Evolutionary conservation across 2,113 vertebrate genomes (phyloP).

Genomic region (Microcebus murinus): DNA sequence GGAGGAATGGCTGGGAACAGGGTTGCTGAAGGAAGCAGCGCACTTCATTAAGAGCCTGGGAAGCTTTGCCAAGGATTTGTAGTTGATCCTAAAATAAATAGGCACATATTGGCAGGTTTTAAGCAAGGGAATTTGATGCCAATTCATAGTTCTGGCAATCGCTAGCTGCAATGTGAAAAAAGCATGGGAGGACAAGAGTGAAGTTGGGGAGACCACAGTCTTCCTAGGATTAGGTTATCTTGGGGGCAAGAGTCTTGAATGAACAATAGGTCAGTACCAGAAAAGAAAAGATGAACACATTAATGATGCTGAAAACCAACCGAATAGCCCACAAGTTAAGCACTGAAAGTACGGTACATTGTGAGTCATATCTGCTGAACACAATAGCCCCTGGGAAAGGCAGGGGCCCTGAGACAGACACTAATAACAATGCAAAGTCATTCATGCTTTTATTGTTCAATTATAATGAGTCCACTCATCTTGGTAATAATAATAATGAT

Average conservation of each 20-base stretch:
- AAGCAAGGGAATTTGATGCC: background rate
- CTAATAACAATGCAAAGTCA: constrained; percentile 81
- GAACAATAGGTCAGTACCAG: background rate
- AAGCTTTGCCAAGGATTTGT: background rate
- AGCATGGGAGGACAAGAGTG: background rate
- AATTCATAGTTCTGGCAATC: background rate
- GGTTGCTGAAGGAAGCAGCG: background rate
- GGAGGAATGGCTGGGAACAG: background rate
- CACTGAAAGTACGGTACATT: background rate
- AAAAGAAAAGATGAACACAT: background rate
- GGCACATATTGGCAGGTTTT: background rate
- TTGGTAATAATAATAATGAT: constrained; percentile 74
- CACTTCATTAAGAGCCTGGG: background rate
- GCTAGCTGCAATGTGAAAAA: background rate
- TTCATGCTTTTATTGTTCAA: constrained; percentile 76
- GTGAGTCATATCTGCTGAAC: constrained; percentile 55
- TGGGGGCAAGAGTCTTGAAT: background rate
- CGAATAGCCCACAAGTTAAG: background rate
- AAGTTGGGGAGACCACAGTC: background rate
- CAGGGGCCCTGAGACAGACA: constrained; percentile 71
- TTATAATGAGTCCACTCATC: constrained; percentile 79
- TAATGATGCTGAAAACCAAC: constrained; percentile 37
- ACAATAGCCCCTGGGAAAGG: constrained; percentile 70
- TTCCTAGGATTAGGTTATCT: background rate
- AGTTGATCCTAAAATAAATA: constrained; percentile 42